Base-by-base conservation (phyloP, 2,888 invertebrate genomes). In the Drosophila monieri region DNA sequence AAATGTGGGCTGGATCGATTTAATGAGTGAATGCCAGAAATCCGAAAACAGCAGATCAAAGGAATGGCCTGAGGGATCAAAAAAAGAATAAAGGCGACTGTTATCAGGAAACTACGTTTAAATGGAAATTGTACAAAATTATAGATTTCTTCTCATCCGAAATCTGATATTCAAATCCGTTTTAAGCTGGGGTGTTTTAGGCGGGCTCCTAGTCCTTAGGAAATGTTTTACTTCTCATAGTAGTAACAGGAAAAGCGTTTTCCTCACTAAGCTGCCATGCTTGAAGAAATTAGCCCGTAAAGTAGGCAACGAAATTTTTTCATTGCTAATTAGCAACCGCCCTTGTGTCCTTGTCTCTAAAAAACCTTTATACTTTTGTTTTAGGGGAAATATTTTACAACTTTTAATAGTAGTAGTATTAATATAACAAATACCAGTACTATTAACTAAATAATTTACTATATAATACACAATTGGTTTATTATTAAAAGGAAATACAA, bases 1-100 rank as follows among this genome's bases (percentile, higher is more conserved):
- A 67, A 73, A 61, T 67, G 66, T 66, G 59, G 46, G 73, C 59
- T 55, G 73, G 53, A 52, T 54, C 69, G 49, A 70, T 51, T 51
- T 61, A 54, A 61, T 54, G 61, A 61, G 70, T 27, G 54, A 69
- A 43, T 60, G 60, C 60, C 68, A 51, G 49, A 41, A 37, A 51
- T 59, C 58, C 23, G 23, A 48, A 52, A 41, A 18, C 44, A 15
- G 25, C 15, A 25, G 41, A 43, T 41, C 46, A 46, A 18, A 43
- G 35, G 32, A 39, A 58, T 30, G 51, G 8, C 47, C 55, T 41
- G 21, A 65, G 65, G 53, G 25, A 52, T n/a, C 18, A 23, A 6
- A 41, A 23, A 39, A 15, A 41, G 43, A 43, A 43, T 12, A 41
- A 41, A 53, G 15, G 15, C 27, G 18, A 41, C 15, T 18, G 35